A percentile compares a stretch with the other conserved stretches of the same genome.
Conservation (phyloP, 2,797 vertebrate species). For the Catharus ustulatus region DNA sequence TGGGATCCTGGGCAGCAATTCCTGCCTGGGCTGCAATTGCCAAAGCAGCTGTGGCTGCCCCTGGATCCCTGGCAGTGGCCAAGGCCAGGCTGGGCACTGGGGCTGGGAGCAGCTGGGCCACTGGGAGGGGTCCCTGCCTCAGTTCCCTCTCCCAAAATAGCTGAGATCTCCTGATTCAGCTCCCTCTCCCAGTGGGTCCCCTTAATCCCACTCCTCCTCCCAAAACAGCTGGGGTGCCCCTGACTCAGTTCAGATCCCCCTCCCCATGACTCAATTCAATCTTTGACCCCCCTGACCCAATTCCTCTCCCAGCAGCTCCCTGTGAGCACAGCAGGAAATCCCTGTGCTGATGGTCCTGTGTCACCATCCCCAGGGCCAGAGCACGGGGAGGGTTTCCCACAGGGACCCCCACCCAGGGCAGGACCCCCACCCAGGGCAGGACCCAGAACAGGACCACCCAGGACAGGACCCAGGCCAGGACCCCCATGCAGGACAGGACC, state of each 20-base stretch:
- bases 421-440: no score
- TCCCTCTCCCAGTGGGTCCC: neutral
- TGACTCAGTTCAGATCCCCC: neutral
- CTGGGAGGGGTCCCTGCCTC: neutral
- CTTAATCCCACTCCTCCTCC: neutral
- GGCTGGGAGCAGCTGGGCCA: no score
- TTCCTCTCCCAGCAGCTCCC: neutral
- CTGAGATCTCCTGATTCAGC: neutral
- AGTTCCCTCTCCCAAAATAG: neutral
- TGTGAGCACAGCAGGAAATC: accelerated
- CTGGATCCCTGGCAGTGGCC: no score
- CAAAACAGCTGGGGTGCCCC: neutral
- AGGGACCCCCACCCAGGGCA: neutral
- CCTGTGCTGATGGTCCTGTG: neutral
- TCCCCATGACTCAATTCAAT: neutral
- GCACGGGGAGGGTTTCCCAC: accelerated
- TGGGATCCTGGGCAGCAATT: no score
- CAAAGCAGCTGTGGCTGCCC: neutral
- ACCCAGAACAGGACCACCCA: no score
- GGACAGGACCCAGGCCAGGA: no score
- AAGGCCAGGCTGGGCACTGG: no score
- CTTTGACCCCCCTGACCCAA: neutral
- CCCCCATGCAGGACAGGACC: neutral
- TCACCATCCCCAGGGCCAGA: accelerated
- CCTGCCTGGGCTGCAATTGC: neutral